Conservation (phyloP, 2,797 vertebrate genomes). For the Hapalemur alaotrensis region DNA sequence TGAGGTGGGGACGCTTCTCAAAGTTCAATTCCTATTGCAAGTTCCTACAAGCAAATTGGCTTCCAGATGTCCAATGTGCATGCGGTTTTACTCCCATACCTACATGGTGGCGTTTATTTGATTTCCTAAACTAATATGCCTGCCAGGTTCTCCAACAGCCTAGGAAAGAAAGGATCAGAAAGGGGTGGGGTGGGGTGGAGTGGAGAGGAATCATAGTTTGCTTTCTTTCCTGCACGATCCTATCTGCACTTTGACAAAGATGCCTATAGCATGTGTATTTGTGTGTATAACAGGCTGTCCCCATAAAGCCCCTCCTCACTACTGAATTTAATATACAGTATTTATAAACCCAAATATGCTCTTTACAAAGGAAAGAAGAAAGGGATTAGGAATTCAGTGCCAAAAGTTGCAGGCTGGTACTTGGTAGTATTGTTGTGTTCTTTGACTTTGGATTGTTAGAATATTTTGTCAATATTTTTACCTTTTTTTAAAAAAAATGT, state of each 20-base stretch:
- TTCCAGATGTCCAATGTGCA: slow-evolving; percentile 72
- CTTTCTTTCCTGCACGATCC: neutral
- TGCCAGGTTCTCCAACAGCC: neutral
- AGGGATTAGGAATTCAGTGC: neutral
- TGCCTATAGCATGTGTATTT: neutral
- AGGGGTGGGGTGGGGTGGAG: neutral
- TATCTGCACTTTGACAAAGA: neutral
- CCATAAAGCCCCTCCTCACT: neutral
- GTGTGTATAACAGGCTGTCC: neutral
- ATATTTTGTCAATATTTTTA: neutral
- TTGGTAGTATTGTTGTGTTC: neutral
- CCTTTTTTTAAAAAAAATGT: neutral
- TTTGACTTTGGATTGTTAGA: slow-evolving; percentile 20
- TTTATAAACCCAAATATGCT: neutral
- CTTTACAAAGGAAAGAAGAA: slow-evolving; percentile 22
- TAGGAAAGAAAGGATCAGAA: neutral
- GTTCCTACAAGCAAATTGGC: slow-evolving; percentile 65
- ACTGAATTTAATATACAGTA: neutral
- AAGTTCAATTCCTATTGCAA: slow-evolving; percentile 71
- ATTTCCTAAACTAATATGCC: slow-evolving; percentile 42
- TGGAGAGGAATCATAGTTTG: neutral
- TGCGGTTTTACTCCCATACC: slow-evolving; percentile 21
- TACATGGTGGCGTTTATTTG: slow-evolving; percentile 42
- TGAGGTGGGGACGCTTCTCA: slow-evolving; percentile 46
- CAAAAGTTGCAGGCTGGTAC: neutral